phyloP scores from a whole-genome alignment of 2,797 vertebrate genomes.

The Artibeus lituratus region DNA sequence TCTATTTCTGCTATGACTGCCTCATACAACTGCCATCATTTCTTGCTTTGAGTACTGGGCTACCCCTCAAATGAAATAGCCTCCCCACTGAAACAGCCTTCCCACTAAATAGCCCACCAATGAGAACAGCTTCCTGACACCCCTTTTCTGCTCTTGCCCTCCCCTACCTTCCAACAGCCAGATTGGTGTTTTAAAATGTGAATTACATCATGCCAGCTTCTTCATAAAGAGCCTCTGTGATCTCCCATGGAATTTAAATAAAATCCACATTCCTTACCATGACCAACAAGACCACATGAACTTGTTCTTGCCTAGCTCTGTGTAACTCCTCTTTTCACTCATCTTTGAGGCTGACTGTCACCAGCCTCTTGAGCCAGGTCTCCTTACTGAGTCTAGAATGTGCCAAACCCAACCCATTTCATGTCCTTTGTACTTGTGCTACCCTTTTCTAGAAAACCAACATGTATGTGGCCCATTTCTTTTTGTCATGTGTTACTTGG shows the following conservation, averaged over 20 bases:
- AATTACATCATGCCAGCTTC: background rate
- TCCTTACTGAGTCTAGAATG: background rate
- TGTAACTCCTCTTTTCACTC: background rate
- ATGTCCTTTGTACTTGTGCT: background rate
- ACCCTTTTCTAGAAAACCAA: background rate
- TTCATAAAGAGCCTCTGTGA: background rate
- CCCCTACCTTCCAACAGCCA: background rate
- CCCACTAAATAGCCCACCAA: background rate
- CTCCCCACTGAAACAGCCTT: background rate
- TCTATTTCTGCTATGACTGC: background rate
- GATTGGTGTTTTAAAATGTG: background rate
- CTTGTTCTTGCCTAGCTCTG: background rate
- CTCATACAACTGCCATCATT: background rate
- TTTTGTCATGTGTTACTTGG: background rate
- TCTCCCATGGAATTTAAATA: background rate
- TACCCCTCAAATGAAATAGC: background rate
- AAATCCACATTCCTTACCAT: background rate
- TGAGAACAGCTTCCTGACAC: accelerated
- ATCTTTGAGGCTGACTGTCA: background rate
- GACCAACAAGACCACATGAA: background rate
- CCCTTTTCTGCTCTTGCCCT: background rate
- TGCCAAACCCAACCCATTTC: background rate
- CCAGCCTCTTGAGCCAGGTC: background rate
- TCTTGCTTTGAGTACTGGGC: background rate
- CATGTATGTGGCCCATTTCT: background rate